Conservation (phyloP, 1,140 invertebrate genomes). For the Aphidius ervi region DNA sequence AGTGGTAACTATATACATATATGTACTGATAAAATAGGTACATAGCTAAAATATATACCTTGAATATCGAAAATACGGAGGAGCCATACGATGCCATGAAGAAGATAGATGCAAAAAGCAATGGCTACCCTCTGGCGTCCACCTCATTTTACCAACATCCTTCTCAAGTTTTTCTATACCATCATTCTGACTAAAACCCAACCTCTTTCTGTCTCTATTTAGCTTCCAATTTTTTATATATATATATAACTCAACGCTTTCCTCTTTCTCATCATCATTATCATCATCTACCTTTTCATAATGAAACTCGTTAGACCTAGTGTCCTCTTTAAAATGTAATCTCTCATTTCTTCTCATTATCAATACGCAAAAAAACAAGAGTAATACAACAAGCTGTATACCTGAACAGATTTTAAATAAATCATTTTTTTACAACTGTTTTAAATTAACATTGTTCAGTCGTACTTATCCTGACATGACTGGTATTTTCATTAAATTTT, state of each 20-base stretch:
- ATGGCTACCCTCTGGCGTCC: slow-evolving; percentile 6
- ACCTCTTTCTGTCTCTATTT: slow-evolving; percentile 33
- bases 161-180: slow-evolving; percentile 5
- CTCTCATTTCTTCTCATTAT: slow-evolving; percentile 19
- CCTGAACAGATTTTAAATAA: slow-evolving; percentile 40
- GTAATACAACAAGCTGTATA: slow-evolving; percentile 43
- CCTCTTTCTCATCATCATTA: background rate
- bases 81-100: background rate
- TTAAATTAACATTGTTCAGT: slow-evolving; percentile 10
- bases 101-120: slow-evolving; percentile 20
- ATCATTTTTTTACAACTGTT: slow-evolving; percentile 33
- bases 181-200: slow-evolving; percentile 10
- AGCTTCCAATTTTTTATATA: slow-evolving; percentile 34
- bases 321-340: background rate
- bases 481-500: too few relatives aligned
- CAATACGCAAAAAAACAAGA: too few relatives aligned
- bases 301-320: too few relatives aligned
- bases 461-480: too few relatives aligned
- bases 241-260: slow-evolving; percentile 5
- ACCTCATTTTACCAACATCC: background rate
- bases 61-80: slow-evolving; percentile 6
- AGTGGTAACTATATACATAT: too few relatives aligned
- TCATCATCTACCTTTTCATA: background rate
- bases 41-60: background rate
- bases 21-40: too few relatives aligned